phyloP scores from a whole-genome alignment of 2,113 vertebrate species.

The Bujurquina vittata region DNA sequence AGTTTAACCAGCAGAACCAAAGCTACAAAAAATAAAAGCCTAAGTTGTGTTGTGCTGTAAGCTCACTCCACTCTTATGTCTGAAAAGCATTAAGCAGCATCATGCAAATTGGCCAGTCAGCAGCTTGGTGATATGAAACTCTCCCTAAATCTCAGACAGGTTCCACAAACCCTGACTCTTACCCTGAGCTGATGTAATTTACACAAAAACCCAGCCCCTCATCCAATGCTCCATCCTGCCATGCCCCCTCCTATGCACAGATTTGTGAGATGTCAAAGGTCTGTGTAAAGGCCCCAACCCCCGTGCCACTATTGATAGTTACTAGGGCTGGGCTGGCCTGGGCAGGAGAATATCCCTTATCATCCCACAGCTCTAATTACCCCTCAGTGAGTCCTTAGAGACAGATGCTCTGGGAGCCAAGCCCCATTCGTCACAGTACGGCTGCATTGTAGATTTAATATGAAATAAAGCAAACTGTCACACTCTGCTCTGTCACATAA shows the following conservation, averaged over 20 bases:
- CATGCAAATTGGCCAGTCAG: constrained; percentile 9
- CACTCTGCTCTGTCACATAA: constrained; percentile 75
- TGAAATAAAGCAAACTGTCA: constrained; percentile 75
- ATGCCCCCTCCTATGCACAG: constrained; percentile 19
- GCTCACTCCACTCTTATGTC: background rate
- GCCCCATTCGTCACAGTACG: constrained; percentile 78
- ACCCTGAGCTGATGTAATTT: constrained; percentile 56
- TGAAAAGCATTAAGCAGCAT: background rate
- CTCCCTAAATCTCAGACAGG: background rate
- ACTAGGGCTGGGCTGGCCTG: constrained; percentile 6
- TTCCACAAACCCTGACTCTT: constrained; percentile 35
- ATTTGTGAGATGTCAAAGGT: constrained; percentile 61
- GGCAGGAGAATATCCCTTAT: constrained; percentile 59
- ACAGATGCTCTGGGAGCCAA: constrained; percentile 77
- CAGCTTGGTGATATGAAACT: constrained; percentile 17
- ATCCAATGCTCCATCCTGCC: constrained; percentile 8
- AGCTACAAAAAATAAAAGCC: background rate
- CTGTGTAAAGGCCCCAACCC: constrained; percentile 59
- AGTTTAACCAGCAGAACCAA: background rate
- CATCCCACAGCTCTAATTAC: constrained; percentile 72
- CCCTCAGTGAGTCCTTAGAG: constrained; percentile 72
- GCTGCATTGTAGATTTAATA: constrained; percentile 71
- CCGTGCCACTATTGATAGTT: constrained; percentile 60
- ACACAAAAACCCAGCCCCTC: constrained; percentile 51
- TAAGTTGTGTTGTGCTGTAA: background rate